Base-by-base conservation (phyloP, 2,888 invertebrate genomes). In the Blomia tropicalis region DNA sequence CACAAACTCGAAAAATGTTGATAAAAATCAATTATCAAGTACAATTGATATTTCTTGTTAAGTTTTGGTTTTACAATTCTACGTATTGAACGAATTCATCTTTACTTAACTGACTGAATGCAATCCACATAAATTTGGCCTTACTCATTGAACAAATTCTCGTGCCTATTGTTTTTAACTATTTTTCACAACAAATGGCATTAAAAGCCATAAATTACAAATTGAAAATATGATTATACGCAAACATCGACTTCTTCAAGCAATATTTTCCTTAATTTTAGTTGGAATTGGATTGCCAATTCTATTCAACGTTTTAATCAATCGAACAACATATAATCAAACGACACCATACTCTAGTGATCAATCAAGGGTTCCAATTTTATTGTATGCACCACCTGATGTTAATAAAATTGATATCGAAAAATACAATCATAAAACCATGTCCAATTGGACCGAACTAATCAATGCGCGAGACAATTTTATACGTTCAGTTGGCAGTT, bases 161-260 rank as follows among this genome's bases (percentile, higher is more conserved):
- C n/a, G n/a, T n/a, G n/a, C n/a, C n/a, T n/a, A n/a, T n/a, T n/a
- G n/a, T n/a, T n/a, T n/a, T n/a, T n/a, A n/a, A n/a, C n/a, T n/a
- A n/a, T n/a, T n/a, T n/a, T n/a, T n/a, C n/a, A n/a, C n/a, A n/a
- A n/a, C n/a, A n/a, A n/a, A n/a, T n/a, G n/a, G n/a, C n/a, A n/a
- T n/a, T n/a, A n/a, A n/a, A n/a, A n/a, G n/a, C n/a, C n/a, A n/a
- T n/a, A n/a, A n/a, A n/a, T n/a, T n/a, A n/a, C n/a, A n/a, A n/a
- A n/a, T n/a, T n/a, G n/a, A n/a, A n/a, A n/a, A n/a, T n/a, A 56
- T 56, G 29, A 31, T 30, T 23, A 31, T 56, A 29, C 56, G 56
- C n/a, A 56, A 56, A 30, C 17, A 31, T 56, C 56, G 56, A 3
- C 25, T 56, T 14, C 23, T 31, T 11, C 56, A 56, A 23, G 29